phyloP scores from a whole-genome alignment of 2,888 invertebrate genomes.

The Sesia bembeciformis region DNA sequence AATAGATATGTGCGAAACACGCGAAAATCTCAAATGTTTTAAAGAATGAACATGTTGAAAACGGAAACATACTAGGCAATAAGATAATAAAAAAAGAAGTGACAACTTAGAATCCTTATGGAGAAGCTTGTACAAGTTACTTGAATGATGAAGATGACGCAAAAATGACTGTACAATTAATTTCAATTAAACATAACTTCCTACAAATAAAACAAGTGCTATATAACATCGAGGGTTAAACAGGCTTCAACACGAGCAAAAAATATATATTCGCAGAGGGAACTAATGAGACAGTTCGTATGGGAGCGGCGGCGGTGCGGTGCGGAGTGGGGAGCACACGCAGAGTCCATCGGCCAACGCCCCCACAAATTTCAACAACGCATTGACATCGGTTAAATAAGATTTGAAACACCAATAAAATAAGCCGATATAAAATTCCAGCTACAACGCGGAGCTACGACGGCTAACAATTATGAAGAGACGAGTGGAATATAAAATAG shows the following conservation, averaged over 20 bases:
- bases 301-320: conserved; percentile 26
- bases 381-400: conserved; percentile 32
- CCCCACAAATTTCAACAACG: conserved; percentile 37
- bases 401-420: conserved; percentile 38
- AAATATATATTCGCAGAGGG: conserved; percentile 36
- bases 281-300: conserved; percentile 47
- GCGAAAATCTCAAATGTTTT: too few relatives aligned
- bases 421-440: neutral
- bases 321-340: conserved; percentile 18
- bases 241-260: conserved; percentile 36
- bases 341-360: conserved; percentile 39
- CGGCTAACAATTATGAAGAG: conserved; percentile 2
- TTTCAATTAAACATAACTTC: conserved; percentile 40
- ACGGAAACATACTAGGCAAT: too few relatives aligned
- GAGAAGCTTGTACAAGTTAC: conserved; percentile 3
- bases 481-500: conserved; percentile 14
- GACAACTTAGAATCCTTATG: too few relatives aligned
- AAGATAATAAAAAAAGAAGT: too few relatives aligned
- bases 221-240: conserved; percentile 45
- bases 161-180: conserved; percentile 28
- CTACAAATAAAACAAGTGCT: conserved; percentile 36
- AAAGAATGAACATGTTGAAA: too few relatives aligned
- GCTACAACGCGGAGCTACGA: neutral
- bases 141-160: conserved; percentile 16
- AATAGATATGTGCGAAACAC: too few relatives aligned